Conservation (phyloP, 1,140 invertebrate genomes). For the Pogonognathellus flavescens region DNA sequence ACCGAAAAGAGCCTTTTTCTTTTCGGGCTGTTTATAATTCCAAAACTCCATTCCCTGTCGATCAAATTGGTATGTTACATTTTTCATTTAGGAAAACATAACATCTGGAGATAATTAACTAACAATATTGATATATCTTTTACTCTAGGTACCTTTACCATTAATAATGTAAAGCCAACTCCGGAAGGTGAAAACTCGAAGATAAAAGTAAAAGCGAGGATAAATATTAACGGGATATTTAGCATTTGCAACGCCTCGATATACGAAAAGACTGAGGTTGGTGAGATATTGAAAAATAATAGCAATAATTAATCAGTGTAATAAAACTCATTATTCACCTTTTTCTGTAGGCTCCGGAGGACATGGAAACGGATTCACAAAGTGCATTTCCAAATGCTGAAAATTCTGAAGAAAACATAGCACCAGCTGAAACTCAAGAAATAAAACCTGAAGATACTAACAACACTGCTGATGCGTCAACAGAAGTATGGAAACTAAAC, state of each 20-base stretch:
- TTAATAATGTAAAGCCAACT: slow-evolving; percentile 87
- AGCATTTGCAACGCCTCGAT: slow-evolving; percentile 86
- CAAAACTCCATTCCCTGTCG: slow-evolving; percentile 80
- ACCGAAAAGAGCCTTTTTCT: slow-evolving; percentile 87
- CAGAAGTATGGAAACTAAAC: neutral
- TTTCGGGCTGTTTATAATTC: slow-evolving; percentile 86
- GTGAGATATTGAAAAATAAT: slow-evolving; percentile 70
- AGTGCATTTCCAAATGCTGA: slow-evolving; percentile 1
- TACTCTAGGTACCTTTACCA: slow-evolving; percentile 81
- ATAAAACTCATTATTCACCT: neutral
- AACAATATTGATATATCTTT: neutral
- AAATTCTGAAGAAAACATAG: slow-evolving; percentile 73
- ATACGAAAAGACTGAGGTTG: slow-evolving; percentile 83
- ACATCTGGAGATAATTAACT: too few species aligned
- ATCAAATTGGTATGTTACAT: slow-evolving; percentile 82
- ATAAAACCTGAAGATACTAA: slow-evolving; percentile 9
- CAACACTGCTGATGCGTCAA: neutral
- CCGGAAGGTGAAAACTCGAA: slow-evolving; percentile 91
- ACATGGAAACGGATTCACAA: slow-evolving; percentile 56
- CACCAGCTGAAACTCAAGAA: neutral
- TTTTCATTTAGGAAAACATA: too few species aligned
- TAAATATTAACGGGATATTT: slow-evolving; percentile 94
- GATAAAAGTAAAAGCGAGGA: slow-evolving; percentile 94
- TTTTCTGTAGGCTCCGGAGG: slow-evolving; percentile 51
- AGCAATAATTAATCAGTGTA: neutral